These are phyloP conservation scores for Rana temporaria DNA, from an alignment of 2,113 vertebrate genomes.

Conservation along the genomic window DNA sequence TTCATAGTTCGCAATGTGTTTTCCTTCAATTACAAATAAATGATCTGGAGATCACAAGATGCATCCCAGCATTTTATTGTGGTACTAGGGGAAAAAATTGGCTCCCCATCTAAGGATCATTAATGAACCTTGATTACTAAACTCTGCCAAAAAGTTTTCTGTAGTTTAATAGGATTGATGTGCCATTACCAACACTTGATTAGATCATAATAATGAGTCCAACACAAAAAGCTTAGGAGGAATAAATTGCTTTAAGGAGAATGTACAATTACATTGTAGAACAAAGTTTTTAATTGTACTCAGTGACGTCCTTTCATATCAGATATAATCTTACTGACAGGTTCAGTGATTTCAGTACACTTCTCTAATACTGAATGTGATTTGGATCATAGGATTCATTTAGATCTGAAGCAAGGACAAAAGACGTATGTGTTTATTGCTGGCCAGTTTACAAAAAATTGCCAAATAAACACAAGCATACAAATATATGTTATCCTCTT, in stretches of 20 bases:
- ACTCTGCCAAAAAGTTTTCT: constrained; percentile 27
- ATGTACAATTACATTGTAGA: constrained; percentile 17
- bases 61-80: not conserved
- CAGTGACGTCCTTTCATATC: constrained; percentile 16
- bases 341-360: constrained; percentile 40
- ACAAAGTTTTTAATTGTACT: constrained; percentile 35
- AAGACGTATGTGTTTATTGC: not conserved
- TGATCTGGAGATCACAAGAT: not conserved
- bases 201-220: constrained; percentile 46
- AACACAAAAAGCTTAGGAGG: not conserved
- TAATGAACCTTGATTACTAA: constrained; percentile 39
- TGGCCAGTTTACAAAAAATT: not conserved
- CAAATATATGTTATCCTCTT: not conserved
- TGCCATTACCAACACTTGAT: constrained; percentile 48
- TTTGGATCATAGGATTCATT: constrained; percentile 40
- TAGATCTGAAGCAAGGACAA: not conserved
- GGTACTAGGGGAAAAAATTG: not conserved
- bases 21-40: not conserved
- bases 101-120: not conserved
- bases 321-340: constrained; percentile 37
- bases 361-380: not conserved
- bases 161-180: constrained; percentile 46
- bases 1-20: not conserved
- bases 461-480: not conserved
- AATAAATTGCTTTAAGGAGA: constrained; percentile 25